Percentiles rank a stretch among this genome's conserved stretches.
Conservation (phyloP, 2,797 vertebrate species). For the Anguilla pacifica region DNA sequence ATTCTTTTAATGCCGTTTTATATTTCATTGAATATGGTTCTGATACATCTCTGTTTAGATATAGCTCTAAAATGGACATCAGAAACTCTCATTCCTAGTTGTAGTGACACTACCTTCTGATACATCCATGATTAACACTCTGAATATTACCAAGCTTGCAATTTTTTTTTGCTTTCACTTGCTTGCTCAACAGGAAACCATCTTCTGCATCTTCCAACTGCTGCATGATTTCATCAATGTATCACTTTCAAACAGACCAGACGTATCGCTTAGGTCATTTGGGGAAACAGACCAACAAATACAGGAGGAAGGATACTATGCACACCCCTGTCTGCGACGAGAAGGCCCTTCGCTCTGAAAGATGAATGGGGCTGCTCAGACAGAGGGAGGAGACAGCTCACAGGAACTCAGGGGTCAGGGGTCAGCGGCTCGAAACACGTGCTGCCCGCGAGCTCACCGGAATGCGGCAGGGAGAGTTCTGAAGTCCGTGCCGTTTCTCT, state of each 20-base stretch:
- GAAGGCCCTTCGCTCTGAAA: not conserved
- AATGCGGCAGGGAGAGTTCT: slow-evolving; percentile 27
- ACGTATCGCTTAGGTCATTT: not conserved
- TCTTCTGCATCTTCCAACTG: not conserved
- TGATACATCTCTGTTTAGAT: too few species aligned
- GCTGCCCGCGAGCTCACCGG: not conserved
- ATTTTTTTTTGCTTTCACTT: not conserved
- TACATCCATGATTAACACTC: not conserved
- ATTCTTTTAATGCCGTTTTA: too few species aligned
- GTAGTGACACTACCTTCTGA: not conserved
- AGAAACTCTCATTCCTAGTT: not conserved
- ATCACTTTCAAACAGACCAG: too few species aligned
- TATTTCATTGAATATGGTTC: too few species aligned
- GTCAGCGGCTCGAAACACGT: not conserved
- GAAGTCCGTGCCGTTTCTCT: slow-evolving; percentile 21
- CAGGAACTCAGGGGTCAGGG: slow-evolving; percentile 8
- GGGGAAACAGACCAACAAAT: slow-evolving; percentile 3
- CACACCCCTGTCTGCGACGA: not conserved
- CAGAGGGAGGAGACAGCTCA: slow-evolving; percentile 12
- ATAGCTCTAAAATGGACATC: not conserved
- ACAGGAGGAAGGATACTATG: not conserved
- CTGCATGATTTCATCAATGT: not conserved
- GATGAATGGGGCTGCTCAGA: slow-evolving; percentile 6
- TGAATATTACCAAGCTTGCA: not conserved
- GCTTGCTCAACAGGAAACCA: not conserved